Evolutionary conservation across 2,888 invertebrate species (phyloP).

Genomic region (Heliothis peltigera): DNA sequence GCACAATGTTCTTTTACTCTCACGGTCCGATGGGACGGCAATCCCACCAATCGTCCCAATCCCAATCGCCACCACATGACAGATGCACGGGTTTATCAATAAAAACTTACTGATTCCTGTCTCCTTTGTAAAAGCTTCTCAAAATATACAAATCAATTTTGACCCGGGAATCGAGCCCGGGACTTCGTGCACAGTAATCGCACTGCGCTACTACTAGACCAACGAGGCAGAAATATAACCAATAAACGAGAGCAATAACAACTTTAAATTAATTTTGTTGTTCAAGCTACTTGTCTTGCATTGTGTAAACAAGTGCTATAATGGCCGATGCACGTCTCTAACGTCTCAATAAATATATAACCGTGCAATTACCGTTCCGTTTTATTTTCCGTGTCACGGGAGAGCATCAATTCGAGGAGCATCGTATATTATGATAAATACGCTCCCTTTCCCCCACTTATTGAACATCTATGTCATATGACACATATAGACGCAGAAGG

Average conservation of each 20-base stretch:
- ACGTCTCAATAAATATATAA: constrained; percentile 34
- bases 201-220: too few relatives aligned
- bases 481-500: constrained; percentile 19
- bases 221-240: neutral
- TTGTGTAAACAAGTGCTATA: neutral
- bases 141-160: too few relatives aligned
- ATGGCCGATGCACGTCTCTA: neutral
- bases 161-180: too few relatives aligned
- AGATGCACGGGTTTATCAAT: too few relatives aligned
- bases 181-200: too few relatives aligned
- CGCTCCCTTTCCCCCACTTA: constrained; percentile 45
- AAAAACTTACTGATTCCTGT: too few relatives aligned
- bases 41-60: too few relatives aligned
- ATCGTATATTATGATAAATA: constrained; percentile 50
- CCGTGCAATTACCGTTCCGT: constrained; percentile 43
- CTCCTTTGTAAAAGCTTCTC: too few relatives aligned
- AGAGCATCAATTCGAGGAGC: constrained; percentile 47
- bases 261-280: neutral
- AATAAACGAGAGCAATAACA: neutral
- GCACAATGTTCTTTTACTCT: too few relatives aligned
- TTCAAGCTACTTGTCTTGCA: neutral
- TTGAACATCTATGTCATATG: constrained; percentile 32
- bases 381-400: constrained; percentile 42
- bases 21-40: too few relatives aligned
- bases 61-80: too few relatives aligned